phyloP scores from a whole-genome alignment of 2,797 vertebrate genomes.

The Hydrocynus forskahlii region DNA sequence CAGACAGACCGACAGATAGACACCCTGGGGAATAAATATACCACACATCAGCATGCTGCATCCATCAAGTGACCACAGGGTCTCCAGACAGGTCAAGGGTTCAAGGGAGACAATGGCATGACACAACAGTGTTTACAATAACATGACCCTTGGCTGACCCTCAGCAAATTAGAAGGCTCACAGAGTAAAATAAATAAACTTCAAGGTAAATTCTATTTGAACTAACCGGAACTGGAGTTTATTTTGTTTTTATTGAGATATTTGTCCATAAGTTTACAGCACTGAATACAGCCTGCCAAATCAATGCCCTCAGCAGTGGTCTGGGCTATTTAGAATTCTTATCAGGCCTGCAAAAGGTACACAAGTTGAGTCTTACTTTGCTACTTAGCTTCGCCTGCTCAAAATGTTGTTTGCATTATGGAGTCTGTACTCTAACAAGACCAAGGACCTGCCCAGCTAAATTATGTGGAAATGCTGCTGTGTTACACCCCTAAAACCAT shows the following conservation, averaged over 20 bases:
- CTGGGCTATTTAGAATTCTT: background rate
- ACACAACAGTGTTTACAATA: background rate
- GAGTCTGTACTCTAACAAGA: background rate
- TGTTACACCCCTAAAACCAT: slow-evolving; percentile 4
- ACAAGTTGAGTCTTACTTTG: background rate
- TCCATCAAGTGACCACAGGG: background rate
- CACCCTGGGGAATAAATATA: background rate
- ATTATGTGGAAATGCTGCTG: slow-evolving; percentile 22
- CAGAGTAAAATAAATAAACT: background rate
- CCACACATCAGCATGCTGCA: slow-evolving; percentile 22
- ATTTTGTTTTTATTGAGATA: background rate
- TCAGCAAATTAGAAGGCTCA: background rate
- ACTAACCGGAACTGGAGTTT: too few relatives aligned
- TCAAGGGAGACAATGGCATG: slow-evolving; percentile 1
- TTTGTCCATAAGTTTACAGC: background rate
- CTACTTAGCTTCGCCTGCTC: background rate
- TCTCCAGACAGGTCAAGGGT: background rate
- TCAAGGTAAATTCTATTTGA: background rate
- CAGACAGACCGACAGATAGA: too few relatives aligned
- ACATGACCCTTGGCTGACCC: slow-evolving; percentile 18
- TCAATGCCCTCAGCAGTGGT: background rate
- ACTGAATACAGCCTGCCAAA: background rate
- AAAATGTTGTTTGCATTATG: slow-evolving; percentile 9
- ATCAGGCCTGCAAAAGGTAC: background rate
- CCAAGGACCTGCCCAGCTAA: slow-evolving; percentile 14